Percentiles rank a stretch among this genome's conserved stretches.
Evolutionary conservation across 2,888 invertebrate species (phyloP).

Genomic region (Netelia fuscicornis): DNA sequence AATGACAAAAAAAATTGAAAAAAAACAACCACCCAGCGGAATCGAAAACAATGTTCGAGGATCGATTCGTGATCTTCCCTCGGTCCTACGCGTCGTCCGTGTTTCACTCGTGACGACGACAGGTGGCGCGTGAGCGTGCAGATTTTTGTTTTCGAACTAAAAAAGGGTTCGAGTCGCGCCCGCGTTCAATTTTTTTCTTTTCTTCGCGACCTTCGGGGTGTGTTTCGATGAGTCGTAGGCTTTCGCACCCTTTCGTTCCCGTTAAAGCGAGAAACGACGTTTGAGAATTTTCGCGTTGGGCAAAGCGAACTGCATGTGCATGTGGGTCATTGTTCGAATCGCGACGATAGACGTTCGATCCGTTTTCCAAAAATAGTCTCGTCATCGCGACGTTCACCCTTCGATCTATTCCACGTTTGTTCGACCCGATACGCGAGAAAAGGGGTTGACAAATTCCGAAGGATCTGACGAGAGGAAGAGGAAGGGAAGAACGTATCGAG

Average conservation of each 20-base stretch:
- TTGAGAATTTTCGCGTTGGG: constrained; percentile 31
- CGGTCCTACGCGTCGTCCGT: background rate
- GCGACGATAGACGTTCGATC: constrained; percentile 32
- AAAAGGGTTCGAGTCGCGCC: constrained; percentile 58
- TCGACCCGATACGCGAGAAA: constrained; percentile 13
- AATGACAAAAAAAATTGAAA: constrained; percentile 28
- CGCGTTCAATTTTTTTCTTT: constrained; percentile 43
- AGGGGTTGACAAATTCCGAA: constrained; percentile 34
- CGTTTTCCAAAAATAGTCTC: constrained; percentile 55
- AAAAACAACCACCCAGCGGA: constrained; percentile 47
- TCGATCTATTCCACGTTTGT: constrained; percentile 56
- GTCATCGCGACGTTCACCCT: constrained; percentile 56
- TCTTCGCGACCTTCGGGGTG: background rate
- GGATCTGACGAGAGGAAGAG: background rate
- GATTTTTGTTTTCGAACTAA: constrained; percentile 49
- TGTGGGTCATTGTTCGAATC: constrained; percentile 30
- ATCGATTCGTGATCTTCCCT: constrained; percentile 36
- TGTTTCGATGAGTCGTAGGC: background rate
- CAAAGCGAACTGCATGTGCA: constrained; percentile 15
- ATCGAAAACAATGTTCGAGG: constrained; percentile 14
- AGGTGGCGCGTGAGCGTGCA: constrained; percentile 58
- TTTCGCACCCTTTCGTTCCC: constrained; percentile 17
- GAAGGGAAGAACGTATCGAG: background rate
- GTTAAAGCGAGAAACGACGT: constrained; percentile 35
- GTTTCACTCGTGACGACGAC: constrained; percentile 5